Base-by-base conservation (phyloP, 2,797 vertebrate genomes). In the Aulostomus chinensis region DNA sequence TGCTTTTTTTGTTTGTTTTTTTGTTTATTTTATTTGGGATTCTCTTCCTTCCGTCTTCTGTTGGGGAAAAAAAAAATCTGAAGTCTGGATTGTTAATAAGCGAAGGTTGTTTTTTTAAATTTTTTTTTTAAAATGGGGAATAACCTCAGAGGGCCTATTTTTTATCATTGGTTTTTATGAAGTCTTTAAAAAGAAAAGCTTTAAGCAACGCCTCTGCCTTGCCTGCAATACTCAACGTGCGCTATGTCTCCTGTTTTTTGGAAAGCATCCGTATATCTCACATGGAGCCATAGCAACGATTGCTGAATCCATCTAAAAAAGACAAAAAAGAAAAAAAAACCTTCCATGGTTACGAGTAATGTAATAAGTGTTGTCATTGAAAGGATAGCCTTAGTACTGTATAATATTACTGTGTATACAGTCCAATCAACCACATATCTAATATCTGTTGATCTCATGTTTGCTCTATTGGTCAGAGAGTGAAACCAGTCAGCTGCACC, bases 131-230 rank as follows among this genome's bases (percentile, higher is more conserved):
- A 30, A 73, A 56, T 89, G 70, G 73, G 93, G 88, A 91, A 87
- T 89, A 91, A 94, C 92, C 93, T 96, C 94, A 92, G 93, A 95
- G 94, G 92, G 92, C 91, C 93, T 94, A 83, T 94, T 94, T 94
- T 94, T 90, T 87, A 78, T 82, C 78, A 91, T 96, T 84, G 86
- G 91, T 96, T 94, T 95, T 94, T 94, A 95, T 95, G 93, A 97
- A 94, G 94, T 96, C 93, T 96, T 94, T 94, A 93, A 94, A 87
- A 87, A 90, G 82, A 95, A 97, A 97, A 98, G 96, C 96, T 99
- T 98, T 98, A 99, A 99, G 94, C 91, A 94, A 94, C 89, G 94
- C 95, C 95, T 97, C 94, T 94, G 94, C 95, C 96, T 98, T 99
- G 96, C 94, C 96, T 96, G 94, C 93, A 93, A 93, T 94, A 95